These are phyloP conservation scores for Recurvirostra avosetta DNA, from an alignment of 2,113 vertebrate species.

Conservation along the genomic window DNA sequence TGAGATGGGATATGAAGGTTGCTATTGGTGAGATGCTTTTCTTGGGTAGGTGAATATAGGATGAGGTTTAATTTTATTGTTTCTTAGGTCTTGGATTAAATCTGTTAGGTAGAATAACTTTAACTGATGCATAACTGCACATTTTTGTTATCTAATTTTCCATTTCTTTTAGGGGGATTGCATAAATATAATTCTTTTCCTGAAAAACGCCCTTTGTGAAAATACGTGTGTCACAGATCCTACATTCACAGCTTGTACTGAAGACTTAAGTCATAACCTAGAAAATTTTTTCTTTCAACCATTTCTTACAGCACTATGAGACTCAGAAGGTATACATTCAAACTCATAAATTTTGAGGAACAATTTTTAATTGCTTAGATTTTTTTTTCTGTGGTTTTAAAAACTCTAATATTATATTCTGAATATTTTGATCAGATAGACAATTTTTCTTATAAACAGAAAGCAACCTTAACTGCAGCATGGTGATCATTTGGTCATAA, in stretches of 20 bases:
- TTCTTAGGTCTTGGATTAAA: background rate
- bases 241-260: background rate
- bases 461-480: background rate
- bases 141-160: background rate
- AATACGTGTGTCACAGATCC: background rate
- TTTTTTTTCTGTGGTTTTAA: background rate
- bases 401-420: background rate
- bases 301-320: background rate
- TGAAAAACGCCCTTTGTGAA: background rate
- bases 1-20: background rate
- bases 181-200: background rate
- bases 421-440: background rate
- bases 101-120: background rate
- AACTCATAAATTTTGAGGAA: background rate
- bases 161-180: background rate
- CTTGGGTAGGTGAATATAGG: background rate
- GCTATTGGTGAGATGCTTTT: background rate
- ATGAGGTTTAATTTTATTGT: background rate
- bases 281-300: background rate
- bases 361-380: background rate
- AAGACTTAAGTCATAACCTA: background rate
- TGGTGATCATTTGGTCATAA: background rate
- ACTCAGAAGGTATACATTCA: background rate
- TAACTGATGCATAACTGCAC: background rate
- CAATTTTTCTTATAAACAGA: background rate